Evolutionary conservation across 2,797 vertebrate species (phyloP).

Genomic region (Dipus sagitta): DNA sequence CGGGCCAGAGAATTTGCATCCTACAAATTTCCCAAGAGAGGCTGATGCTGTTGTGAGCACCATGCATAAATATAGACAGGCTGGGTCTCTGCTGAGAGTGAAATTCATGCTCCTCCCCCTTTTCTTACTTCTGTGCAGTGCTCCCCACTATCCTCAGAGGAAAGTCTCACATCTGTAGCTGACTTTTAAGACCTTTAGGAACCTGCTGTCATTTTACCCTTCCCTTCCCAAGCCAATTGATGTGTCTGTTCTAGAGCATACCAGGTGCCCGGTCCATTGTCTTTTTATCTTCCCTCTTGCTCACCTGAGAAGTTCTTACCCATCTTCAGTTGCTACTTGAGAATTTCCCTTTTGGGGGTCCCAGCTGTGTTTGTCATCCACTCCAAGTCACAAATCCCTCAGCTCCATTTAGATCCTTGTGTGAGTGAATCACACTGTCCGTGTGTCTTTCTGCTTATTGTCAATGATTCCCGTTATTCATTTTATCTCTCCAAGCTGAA

Average conservation of each 20-base stretch:
- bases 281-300: background rate
- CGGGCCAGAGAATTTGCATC: background rate
- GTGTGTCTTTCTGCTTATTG: background rate
- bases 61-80: background rate
- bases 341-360: fast-evolving
- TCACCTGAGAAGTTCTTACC: background rate
- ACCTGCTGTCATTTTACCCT: background rate
- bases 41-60: background rate
- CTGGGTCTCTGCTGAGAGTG: background rate
- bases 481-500: background rate
- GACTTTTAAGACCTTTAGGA: background rate
- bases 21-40: background rate
- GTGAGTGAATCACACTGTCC: too few species aligned
- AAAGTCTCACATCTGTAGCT: background rate
- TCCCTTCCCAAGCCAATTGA: background rate
- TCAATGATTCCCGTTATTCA: background rate
- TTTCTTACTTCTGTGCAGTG: background rate
- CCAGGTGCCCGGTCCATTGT: too few species aligned
- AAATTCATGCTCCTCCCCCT: too few species aligned
- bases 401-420: fast-evolving
- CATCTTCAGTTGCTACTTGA: background rate
- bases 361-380: fast-evolving
- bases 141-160: background rate
- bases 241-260: background rate
- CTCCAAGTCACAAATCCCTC: fast-evolving